phyloP scores from a whole-genome alignment of 2,888 invertebrate species.

The Neria commutata region DNA sequence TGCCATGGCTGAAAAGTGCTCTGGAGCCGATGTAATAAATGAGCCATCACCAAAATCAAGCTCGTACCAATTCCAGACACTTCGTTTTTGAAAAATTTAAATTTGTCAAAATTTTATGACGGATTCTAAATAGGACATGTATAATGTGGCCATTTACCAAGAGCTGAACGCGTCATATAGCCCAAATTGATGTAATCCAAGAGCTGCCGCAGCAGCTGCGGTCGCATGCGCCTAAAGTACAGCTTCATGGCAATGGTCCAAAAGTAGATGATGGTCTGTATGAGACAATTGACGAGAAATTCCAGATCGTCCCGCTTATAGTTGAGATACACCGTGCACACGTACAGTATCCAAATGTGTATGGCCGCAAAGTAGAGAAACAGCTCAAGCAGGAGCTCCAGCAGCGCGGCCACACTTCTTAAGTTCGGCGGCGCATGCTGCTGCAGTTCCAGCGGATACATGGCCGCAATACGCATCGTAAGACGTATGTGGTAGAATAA shows the following conservation, averaged over 20 bases:
- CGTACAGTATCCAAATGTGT: constrained; percentile 43
- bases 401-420: neutral
- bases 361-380: constrained; percentile 40
- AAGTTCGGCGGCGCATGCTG: neutral
- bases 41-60: too few species aligned
- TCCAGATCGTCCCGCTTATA: constrained; percentile 40
- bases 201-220: constrained; percentile 31
- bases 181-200: constrained; percentile 39
- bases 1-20: too few species aligned
- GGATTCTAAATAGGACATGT: too few species aligned
- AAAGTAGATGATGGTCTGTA: constrained; percentile 47
- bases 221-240: constrained; percentile 43
- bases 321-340: constrained; percentile 44
- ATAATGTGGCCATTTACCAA: too few species aligned
- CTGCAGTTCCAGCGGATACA: constrained; percentile 37
- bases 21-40: too few species aligned
- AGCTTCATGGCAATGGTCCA: constrained; percentile 47
- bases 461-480: constrained; percentile 39
- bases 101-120: too few species aligned
- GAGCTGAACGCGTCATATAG: constrained; percentile 40
- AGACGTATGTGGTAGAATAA: constrained; percentile 41
- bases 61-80: too few species aligned
- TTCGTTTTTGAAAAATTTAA: too few species aligned
- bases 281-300: constrained; percentile 42
- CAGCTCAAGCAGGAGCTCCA: constrained; percentile 34